Evolutionary conservation across 1,140 invertebrate species (phyloP).

Genomic region (Nylanderia fulva): DNA sequence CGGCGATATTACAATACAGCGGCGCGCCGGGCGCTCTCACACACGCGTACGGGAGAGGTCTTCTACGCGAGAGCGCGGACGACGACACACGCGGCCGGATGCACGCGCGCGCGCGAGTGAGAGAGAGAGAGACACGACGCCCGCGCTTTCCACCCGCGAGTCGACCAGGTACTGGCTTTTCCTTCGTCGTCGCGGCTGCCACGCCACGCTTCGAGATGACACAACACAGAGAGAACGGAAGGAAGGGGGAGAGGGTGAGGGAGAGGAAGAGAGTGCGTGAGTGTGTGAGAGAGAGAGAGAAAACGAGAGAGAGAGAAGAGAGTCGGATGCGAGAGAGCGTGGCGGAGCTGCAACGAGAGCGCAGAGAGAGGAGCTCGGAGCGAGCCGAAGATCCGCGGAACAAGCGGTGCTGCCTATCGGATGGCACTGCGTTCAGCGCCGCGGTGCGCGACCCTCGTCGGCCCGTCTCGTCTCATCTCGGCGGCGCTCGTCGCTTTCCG

Average conservation of each 20-base stretch:
- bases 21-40: slow-evolving; percentile 26
- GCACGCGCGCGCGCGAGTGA: too few relatives aligned
- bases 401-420: slow-evolving; percentile 80
- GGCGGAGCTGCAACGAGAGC: slow-evolving; percentile 68
- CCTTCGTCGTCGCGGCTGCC: slow-evolving; percentile 63
- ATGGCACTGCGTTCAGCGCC: slow-evolving; percentile 81
- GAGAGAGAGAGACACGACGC: too few relatives aligned
- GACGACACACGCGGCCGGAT: slow-evolving; percentile 63
- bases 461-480: slow-evolving; percentile 74
- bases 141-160: slow-evolving; percentile 68
- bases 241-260: background rate
- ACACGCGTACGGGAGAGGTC: slow-evolving; percentile 11
- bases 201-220: slow-evolving; percentile 60
- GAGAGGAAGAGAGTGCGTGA: background rate
- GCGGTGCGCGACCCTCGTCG: slow-evolving; percentile 76
- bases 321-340: slow-evolving; percentile 58
- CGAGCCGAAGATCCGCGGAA: slow-evolving; percentile 74
- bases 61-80: slow-evolving; percentile 45
- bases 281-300: background rate
- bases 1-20: slow-evolving; percentile 54
- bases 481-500: slow-evolving; percentile 73
- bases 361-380: slow-evolving; percentile 53
- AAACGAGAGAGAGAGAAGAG: slow-evolving; percentile 41
- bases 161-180: too few relatives aligned
- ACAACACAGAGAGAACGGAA: slow-evolving; percentile 18